These are phyloP conservation scores for Nasua narica DNA, from an alignment of 2,797 vertebrate species.

Conservation along the genomic window DNA sequence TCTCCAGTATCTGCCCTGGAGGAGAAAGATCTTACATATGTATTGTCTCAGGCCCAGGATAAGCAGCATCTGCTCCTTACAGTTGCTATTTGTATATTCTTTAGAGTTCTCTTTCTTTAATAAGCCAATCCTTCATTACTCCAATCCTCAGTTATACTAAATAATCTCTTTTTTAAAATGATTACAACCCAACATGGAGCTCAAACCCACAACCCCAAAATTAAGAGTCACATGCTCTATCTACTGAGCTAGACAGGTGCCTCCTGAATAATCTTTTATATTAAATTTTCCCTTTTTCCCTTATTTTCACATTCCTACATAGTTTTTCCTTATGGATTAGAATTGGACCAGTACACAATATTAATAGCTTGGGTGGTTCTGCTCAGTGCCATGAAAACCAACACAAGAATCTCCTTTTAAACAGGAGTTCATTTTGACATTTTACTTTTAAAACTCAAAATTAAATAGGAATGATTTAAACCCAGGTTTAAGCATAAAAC, in stretches of 20 bases:
- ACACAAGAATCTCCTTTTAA: background rate
- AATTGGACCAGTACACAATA: background rate
- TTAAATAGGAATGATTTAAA: background rate
- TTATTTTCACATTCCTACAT: background rate
- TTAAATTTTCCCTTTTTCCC: background rate
- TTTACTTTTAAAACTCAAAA: conserved; percentile 42
- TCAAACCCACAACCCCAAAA: background rate
- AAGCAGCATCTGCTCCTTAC: background rate
- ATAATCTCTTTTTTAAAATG: background rate
- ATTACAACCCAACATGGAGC: background rate
- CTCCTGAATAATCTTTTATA: background rate
- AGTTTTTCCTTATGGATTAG: conserved; percentile 9
- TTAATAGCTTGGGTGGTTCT: background rate
- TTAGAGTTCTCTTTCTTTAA: background rate
- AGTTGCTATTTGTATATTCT: background rate
- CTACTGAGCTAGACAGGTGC: background rate
- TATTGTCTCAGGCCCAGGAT: background rate
- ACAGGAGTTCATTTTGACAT: background rate
- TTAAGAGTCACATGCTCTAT: background rate
- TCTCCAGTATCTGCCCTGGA: background rate
- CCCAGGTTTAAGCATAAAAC: background rate
- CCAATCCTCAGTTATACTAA: background rate
- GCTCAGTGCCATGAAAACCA: background rate
- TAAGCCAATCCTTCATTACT: background rate
- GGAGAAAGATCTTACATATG: background rate